Conservation (phyloP, 2,797 vertebrate species). For the Moxostoma hubbsi region DNA sequence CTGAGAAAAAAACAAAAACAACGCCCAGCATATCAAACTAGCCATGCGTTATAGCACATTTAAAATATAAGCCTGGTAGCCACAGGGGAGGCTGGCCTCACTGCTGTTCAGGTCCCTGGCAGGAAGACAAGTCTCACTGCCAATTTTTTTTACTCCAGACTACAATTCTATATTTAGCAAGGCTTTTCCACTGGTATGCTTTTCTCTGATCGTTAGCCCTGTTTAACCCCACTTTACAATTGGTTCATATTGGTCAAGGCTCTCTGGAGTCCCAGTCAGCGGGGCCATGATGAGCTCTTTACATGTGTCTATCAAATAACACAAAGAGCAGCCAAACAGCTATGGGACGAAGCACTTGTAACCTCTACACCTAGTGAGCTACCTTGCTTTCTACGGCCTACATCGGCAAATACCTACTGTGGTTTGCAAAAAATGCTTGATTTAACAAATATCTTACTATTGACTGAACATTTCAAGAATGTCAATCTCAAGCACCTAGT, state of each 20-base stretch:
- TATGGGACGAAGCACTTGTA: not conserved
- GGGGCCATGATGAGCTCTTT: conserved; percentile 38
- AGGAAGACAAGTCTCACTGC: conserved; percentile 63
- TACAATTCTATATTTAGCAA: conserved; percentile 81
- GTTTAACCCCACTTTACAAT: conserved; percentile 78
- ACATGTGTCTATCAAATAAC: conserved; percentile 59
- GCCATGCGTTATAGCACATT: conserved; percentile 68
- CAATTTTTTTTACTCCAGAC: conserved; percentile 66
- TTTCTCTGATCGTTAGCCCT: conserved; percentile 78
- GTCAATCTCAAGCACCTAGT: conserved; percentile 10
- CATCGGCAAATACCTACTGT: no score
- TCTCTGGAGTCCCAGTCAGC: conserved; percentile 38
- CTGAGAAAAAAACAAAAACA: conserved; percentile 12
- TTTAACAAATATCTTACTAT: not conserved
- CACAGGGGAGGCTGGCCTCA: conserved; percentile 54
- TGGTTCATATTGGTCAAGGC: conserved; percentile 50
- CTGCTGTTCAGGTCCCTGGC: conserved; percentile 72
- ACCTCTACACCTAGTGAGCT: no score
- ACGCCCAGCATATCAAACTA: conserved; percentile 51
- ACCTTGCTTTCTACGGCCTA: no score
- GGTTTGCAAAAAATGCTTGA: not conserved
- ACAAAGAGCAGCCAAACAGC: conserved; percentile 44
- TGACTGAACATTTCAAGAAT: conserved; percentile 13
- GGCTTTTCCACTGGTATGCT: conserved; percentile 78
- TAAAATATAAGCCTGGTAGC: conserved; percentile 60